phyloP scores from a whole-genome alignment of 2,888 invertebrate genomes.

The Idaea straminata region DNA sequence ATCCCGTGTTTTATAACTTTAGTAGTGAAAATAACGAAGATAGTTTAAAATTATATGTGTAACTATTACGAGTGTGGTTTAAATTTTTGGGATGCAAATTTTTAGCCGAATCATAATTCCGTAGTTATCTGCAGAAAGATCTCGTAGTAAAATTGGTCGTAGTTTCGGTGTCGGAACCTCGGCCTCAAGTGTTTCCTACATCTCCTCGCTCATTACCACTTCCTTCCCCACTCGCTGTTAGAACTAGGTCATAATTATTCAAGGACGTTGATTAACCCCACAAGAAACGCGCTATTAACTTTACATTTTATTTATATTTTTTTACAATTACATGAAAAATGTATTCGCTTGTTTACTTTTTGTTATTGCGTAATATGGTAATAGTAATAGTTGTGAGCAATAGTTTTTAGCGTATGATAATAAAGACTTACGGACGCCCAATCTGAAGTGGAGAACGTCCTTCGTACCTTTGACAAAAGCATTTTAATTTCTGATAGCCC shows the following conservation, averaged over 20 bases:
- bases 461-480: too few relatives aligned
- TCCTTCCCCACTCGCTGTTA: constrained; percentile 39
- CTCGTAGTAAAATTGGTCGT: not conserved
- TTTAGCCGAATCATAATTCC: not conserved
- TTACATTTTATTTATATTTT: not conserved
- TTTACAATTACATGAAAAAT: not conserved
- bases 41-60: too few relatives aligned
- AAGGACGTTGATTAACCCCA: constrained; percentile 33
- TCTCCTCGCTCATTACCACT: constrained; percentile 56
- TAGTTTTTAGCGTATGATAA: not conserved
- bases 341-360: not conserved
- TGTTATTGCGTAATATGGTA: not conserved
- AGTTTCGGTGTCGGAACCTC: constrained; percentile 32
- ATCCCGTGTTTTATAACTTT: too few relatives aligned
- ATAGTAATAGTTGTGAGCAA: not conserved
- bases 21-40: too few relatives aligned
- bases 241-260: constrained; percentile 40
- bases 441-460: too few relatives aligned
- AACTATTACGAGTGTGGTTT: too few relatives aligned
- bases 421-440: not conserved
- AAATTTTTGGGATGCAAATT: not conserved
- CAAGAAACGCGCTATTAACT: constrained; percentile 7
- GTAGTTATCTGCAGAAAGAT: not conserved
- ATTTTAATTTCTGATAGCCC: too few relatives aligned
- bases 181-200: constrained; percentile 55